A percentile compares a stretch with the other conserved stretches of the same genome.
phyloP scores from a whole-genome alignment of 2,888 invertebrate genomes.

The Plebejus anna region DNA sequence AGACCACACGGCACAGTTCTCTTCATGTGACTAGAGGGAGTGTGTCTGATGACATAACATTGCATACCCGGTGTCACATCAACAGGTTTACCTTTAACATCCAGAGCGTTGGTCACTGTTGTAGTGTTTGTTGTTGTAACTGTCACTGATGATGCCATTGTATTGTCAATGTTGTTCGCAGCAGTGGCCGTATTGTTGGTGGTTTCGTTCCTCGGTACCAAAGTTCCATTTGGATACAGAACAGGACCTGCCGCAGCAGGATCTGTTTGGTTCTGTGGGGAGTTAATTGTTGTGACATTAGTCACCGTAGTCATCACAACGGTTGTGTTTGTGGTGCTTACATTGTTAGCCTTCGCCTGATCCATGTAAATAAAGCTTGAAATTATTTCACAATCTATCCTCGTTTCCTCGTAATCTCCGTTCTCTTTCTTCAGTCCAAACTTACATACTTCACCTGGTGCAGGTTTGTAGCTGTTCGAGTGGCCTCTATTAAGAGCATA shows the following conservation, averaged over 20 bases:
- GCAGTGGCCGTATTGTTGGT: conserved; percentile 43
- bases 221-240: conserved; percentile 57
- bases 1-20: conserved; percentile 61
- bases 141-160: conserved; percentile 50
- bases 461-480: conserved; percentile 48
- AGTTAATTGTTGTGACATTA: conserved; percentile 59
- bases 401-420: conserved; percentile 68
- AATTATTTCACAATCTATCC: conserved; percentile 65
- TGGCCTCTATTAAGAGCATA: conserved; percentile 49
- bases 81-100: conserved; percentile 63
- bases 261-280: conserved; percentile 44
- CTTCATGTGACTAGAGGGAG: conserved; percentile 52
- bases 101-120: conserved; percentile 61
- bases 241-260: conserved; percentile 40
- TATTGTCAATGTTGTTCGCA: conserved; percentile 42
- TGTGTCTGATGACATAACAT: conserved; percentile 60
- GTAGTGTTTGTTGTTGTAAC: conserved; percentile 60
- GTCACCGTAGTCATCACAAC: conserved; percentile 58
- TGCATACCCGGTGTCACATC: conserved; percentile 65
- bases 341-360: conserved; percentile 43
- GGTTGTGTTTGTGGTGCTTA: conserved; percentile 48
- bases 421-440: conserved; percentile 65
- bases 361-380: conserved; percentile 63
- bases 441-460: conserved; percentile 65
- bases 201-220: conserved; percentile 53